Percentiles rank a stretch among this genome's conserved stretches.
Conservation (phyloP, 2,888 invertebrate genomes). For the Hyppa rectilinea region DNA sequence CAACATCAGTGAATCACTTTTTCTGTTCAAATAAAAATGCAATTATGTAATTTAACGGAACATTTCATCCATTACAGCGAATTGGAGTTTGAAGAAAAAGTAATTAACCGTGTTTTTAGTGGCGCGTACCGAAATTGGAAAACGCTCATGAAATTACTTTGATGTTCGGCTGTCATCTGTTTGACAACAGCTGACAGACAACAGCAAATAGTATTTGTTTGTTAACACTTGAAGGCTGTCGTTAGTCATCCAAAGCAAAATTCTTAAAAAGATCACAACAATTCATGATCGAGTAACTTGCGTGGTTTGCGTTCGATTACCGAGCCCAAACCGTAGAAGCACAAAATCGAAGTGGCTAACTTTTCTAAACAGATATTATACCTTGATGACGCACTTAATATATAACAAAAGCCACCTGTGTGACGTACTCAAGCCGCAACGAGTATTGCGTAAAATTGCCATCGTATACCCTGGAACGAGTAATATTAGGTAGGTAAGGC, state of each 20-base stretch:
- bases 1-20: slow-evolving; percentile 20
- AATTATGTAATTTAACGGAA: slow-evolving; percentile 53
- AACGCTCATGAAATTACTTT: slow-evolving; percentile 17
- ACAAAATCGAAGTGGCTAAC: slow-evolving; percentile 3
- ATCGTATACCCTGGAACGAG: slow-evolving; percentile 71
- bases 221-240: not conserved
- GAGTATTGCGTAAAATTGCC: slow-evolving; percentile 76
- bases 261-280: not conserved
- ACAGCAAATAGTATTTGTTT: too few species aligned
- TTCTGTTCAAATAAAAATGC: slow-evolving; percentile 35
- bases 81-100: slow-evolving; percentile 43
- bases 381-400: slow-evolving; percentile 41
- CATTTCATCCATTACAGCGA: slow-evolving; percentile 36
- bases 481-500: slow-evolving; percentile 79
- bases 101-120: slow-evolving; percentile 36
- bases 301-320: slow-evolving; percentile 5
- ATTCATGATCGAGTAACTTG: not conserved
- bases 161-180: slow-evolving; percentile 8
- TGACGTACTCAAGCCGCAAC: slow-evolving; percentile 59
- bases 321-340: not conserved
- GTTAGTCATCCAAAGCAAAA: not conserved
- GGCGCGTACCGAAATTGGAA: slow-evolving; percentile 22
- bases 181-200: too few species aligned
- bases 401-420: slow-evolving; percentile 64
- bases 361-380: slow-evolving; percentile 25